Evolutionary conservation across 2,797 vertebrate species (phyloP).

Genomic region (Helicolenus hilgendorfi): DNA sequence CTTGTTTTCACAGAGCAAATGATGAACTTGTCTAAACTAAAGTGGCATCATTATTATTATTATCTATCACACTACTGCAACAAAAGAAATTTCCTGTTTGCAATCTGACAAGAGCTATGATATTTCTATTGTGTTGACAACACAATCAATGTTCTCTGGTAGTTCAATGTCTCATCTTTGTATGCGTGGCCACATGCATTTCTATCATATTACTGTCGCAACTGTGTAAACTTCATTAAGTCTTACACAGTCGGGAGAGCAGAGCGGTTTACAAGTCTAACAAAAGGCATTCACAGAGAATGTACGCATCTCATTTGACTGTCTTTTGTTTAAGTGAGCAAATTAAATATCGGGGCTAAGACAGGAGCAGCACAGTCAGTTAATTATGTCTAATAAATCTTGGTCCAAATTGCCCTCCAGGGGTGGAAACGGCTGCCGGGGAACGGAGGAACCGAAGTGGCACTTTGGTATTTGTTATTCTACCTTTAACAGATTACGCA

Average conservation of each 20-base stretch:
- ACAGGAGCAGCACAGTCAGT: slow-evolving; percentile 88
- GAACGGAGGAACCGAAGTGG: slow-evolving; percentile 87
- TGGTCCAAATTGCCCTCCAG: slow-evolving; percentile 89
- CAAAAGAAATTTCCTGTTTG: neutral
- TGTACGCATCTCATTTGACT: slow-evolving; percentile 74
- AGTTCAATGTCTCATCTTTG: slow-evolving; percentile 11
- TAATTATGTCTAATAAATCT: slow-evolving; percentile 94
- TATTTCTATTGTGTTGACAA: neutral
- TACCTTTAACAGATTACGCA: slow-evolving; percentile 90
- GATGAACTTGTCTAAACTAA: neutral
- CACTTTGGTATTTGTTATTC: slow-evolving; percentile 92
- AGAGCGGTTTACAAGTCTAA: slow-evolving; percentile 21
- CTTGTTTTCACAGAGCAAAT: neutral
- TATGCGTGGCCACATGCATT: slow-evolving; percentile 1
- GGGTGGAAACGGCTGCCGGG: slow-evolving; percentile 88
- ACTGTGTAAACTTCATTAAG: slow-evolving; percentile 29
- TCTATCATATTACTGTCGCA: slow-evolving; percentile 16
- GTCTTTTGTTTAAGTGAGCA: slow-evolving; percentile 88
- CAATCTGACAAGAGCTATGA: neutral
- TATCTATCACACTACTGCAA: neutral
- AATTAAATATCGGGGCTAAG: slow-evolving; percentile 88
- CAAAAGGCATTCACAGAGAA: slow-evolving; percentile 59
- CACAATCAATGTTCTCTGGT: neutral
- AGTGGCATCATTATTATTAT: neutral
- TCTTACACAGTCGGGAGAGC: neutral